A percentile compares a stretch with the other conserved stretches of the same genome.
Conservation (phyloP, 2,888 invertebrate genomes). For the Gasteruption jaculator region DNA sequence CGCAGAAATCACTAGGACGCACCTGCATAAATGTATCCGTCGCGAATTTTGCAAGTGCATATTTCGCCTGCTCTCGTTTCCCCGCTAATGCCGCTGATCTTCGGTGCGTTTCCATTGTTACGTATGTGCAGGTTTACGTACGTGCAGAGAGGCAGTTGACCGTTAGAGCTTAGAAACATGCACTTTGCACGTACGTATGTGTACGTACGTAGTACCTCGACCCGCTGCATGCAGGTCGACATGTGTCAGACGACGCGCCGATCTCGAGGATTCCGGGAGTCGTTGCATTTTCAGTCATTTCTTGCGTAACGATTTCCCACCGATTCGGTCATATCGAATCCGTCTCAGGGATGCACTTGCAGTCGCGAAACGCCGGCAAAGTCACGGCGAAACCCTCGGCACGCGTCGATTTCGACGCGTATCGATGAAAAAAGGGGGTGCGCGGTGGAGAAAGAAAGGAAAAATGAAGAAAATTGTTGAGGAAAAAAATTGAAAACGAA, state of each 20-base stretch:
- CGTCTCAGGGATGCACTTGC: too few relatives aligned
- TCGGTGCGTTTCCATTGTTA: slow-evolving; percentile 15
- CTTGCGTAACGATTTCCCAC: slow-evolving; percentile 33
- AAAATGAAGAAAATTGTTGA: too few relatives aligned
- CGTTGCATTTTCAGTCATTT: slow-evolving; percentile 34
- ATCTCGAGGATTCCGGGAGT: not conserved
- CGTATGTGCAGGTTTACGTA: slow-evolving; percentile 23
- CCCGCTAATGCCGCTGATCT: slow-evolving; percentile 21
- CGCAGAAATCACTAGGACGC: not conserved
- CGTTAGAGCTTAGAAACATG: slow-evolving; percentile 35
- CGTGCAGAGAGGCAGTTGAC: slow-evolving; percentile 27
- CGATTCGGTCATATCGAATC: too few relatives aligned
- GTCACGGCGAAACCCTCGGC: too few relatives aligned
- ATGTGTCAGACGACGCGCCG: slow-evolving; percentile 22
- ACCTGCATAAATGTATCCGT: slow-evolving; percentile 30
- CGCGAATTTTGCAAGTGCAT: slow-evolving; percentile 27
- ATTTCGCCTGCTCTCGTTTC: slow-evolving; percentile 17
- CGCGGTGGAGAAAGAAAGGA: too few relatives aligned
- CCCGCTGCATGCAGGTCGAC: slow-evolving; percentile 34
- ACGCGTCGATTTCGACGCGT: too few relatives aligned
- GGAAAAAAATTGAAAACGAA: too few relatives aligned
- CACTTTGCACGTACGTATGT: too few relatives aligned
- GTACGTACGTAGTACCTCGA: slow-evolving; percentile 25
- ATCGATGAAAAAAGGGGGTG: too few relatives aligned
- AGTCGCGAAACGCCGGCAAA: too few relatives aligned